phyloP scores from a whole-genome alignment of 2,797 vertebrate genomes.

The Sphenodon punctatus region DNA sequence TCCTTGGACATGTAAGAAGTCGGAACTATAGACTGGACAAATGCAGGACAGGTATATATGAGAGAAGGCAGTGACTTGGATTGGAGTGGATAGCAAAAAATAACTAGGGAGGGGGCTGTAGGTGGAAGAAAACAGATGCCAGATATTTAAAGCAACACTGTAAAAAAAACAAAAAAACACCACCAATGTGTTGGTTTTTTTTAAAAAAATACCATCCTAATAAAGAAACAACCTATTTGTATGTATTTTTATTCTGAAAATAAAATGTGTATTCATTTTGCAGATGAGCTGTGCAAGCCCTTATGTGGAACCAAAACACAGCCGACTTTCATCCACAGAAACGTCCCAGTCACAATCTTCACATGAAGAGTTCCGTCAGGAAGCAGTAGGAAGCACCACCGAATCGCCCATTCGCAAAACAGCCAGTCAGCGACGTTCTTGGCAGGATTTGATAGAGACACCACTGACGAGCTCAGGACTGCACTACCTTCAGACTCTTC shows the following conservation, averaged over 20 bases:
- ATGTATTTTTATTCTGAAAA: not conserved
- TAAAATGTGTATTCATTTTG: accelerated
- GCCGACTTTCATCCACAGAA: slow-evolving; percentile 94
- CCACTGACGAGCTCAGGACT: slow-evolving; percentile 95
- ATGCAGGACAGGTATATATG: too few relatives aligned
- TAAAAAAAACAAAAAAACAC: too few relatives aligned
- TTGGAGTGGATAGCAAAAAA: too few relatives aligned
- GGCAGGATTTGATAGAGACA: slow-evolving; percentile 98
- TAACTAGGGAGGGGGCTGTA: too few relatives aligned
- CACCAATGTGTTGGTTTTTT: too few relatives aligned
- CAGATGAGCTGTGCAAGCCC: slow-evolving; percentile 92
- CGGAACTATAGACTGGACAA: too few relatives aligned
- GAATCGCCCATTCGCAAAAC: slow-evolving; percentile 93
- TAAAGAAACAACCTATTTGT: too few relatives aligned
- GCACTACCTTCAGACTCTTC: slow-evolving; percentile 96
- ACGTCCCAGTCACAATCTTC: slow-evolving; percentile 96
- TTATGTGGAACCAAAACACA: slow-evolving; percentile 90
- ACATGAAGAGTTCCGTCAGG: slow-evolving; percentile 94
- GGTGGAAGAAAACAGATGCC: too few relatives aligned
- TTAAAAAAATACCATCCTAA: too few relatives aligned
- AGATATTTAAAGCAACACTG: too few relatives aligned
- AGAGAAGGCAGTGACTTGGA: too few relatives aligned
- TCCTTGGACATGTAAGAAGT: too few relatives aligned
- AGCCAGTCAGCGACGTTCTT: slow-evolving; percentile 93
- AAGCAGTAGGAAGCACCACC: slow-evolving; percentile 84